Evolutionary conservation across 1,140 invertebrate genomes (phyloP).

Genomic region (Caenorhabditis tropicalis): DNA sequence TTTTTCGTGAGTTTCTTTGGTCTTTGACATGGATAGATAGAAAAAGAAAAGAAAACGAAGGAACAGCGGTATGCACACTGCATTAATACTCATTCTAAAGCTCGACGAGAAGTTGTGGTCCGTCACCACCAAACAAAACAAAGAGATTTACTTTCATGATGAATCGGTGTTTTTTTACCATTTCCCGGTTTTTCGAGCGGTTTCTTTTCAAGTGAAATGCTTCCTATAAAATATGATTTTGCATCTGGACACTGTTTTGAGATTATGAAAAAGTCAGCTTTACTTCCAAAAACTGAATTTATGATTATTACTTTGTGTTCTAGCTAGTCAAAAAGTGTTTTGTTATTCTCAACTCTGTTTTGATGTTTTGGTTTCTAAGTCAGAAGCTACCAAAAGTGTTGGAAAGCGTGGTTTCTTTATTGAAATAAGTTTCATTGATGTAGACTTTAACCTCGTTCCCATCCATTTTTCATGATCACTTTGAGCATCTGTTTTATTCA

Average conservation of each 20-base stretch:
- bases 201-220: not conserved
- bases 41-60: not conserved
- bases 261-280: too few species aligned
- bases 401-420: too few species aligned
- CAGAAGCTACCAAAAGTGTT: too few species aligned
- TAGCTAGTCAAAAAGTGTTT: too few species aligned
- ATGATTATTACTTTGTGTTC: too few species aligned
- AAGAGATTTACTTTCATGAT: slow-evolving; percentile 24
- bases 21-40: not conserved
- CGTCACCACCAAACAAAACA: not conserved
- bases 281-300: too few species aligned
- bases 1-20: not conserved
- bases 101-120: not conserved
- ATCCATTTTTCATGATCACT: too few species aligned
- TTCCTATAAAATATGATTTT: not conserved
- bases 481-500: too few species aligned
- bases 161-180: not conserved
- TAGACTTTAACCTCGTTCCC: too few species aligned
- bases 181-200: not conserved
- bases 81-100: slow-evolving; percentile 18
- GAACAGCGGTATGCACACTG: slow-evolving; percentile 7
- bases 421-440: too few species aligned
- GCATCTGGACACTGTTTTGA: not conserved
- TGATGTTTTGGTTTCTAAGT: too few species aligned
- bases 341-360: too few species aligned